A percentile compares a stretch with the other conserved stretches of the same genome.
phyloP scores from a whole-genome alignment of 2,888 invertebrate species.

The Cinara cedri region DNA sequence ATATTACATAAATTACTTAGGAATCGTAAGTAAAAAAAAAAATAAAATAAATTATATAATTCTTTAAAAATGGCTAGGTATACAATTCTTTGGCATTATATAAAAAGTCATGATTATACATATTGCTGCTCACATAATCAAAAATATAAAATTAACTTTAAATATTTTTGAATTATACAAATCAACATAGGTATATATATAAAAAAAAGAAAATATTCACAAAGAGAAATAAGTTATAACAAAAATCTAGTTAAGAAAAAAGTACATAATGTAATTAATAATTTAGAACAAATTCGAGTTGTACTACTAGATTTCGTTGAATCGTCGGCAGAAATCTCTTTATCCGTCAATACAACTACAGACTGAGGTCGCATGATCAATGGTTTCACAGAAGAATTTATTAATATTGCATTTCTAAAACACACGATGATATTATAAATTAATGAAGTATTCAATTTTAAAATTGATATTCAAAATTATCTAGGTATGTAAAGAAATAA shows the following conservation, averaged over 20 bases:
- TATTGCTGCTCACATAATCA: slow-evolving; percentile 1
- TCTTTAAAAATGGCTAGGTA: slow-evolving; percentile 2
- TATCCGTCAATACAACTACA: slow-evolving; percentile 19
- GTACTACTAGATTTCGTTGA: too few relatives aligned
- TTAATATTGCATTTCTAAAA: neutral
- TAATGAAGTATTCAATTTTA: neutral
- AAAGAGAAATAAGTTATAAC: too few relatives aligned
- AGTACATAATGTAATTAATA: too few relatives aligned
- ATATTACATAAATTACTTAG: slow-evolving; percentile 11
- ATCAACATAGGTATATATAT: too few relatives aligned
- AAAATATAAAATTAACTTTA: too few relatives aligned
- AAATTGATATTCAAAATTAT: neutral
- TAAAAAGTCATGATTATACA: slow-evolving; percentile 4
- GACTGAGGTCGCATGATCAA: slow-evolving; percentile 10
- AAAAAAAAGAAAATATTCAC: too few relatives aligned
- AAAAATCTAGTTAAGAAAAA: too few relatives aligned
- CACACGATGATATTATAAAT: too few relatives aligned
- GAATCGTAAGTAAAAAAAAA: slow-evolving; percentile 10
- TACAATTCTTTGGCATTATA: slow-evolving; percentile 3
- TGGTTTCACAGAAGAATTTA: neutral
- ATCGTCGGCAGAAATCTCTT: too few relatives aligned
- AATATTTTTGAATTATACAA: too few relatives aligned
- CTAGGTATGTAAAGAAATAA: too few relatives aligned
- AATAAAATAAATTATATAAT: neutral
- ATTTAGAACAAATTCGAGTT: too few relatives aligned